Evolutionary conservation across 2,888 invertebrate species (phyloP).

Genomic region (Platycheirus albimanus): DNA sequence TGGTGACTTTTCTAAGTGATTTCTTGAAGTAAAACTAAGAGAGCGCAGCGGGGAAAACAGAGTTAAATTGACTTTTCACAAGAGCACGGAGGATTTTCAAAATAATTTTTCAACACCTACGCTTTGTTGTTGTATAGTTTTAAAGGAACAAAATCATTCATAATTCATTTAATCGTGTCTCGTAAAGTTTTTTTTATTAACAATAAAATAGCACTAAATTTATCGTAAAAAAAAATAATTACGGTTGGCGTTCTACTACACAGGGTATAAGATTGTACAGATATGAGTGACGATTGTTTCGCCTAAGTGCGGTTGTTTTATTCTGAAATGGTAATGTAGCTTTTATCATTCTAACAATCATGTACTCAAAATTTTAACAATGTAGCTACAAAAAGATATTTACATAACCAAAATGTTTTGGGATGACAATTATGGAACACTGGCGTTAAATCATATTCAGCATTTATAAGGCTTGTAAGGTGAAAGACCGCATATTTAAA

Average conservation of each 20-base stretch:
- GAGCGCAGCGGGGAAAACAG: not conserved
- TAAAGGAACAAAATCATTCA: conserved; percentile 70
- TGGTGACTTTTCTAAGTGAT: conserved; percentile 38
- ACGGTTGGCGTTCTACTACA: conserved; percentile 40
- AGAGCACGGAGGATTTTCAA: not conserved
- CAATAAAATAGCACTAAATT: conserved; percentile 77
- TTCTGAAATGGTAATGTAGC: conserved; percentile 12
- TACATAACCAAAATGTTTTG: too few relatives aligned
- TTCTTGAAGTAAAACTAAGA: not conserved
- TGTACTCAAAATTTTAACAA: not conserved
- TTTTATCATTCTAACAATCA: not conserved
- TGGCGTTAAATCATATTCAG: too few relatives aligned
- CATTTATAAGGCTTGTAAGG: too few relatives aligned
- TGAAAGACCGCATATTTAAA: too few relatives aligned
- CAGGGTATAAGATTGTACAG: conserved; percentile 28
- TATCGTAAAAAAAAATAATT: conserved; percentile 75
- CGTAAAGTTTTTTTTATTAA: conserved; percentile 76
- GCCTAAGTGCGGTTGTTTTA: conserved; percentile 31
- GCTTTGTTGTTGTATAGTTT: conserved; percentile 31
- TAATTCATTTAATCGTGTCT: conserved; percentile 73
- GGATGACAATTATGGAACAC: too few relatives aligned
- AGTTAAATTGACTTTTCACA: conserved; percentile 9
- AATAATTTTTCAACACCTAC: conserved; percentile 48
- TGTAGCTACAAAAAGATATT: too few relatives aligned
- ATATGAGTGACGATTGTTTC: conserved; percentile 43